Base-by-base conservation (phyloP, 2,888 invertebrate genomes). In the Ommatoiulus sabulosus region DNA sequence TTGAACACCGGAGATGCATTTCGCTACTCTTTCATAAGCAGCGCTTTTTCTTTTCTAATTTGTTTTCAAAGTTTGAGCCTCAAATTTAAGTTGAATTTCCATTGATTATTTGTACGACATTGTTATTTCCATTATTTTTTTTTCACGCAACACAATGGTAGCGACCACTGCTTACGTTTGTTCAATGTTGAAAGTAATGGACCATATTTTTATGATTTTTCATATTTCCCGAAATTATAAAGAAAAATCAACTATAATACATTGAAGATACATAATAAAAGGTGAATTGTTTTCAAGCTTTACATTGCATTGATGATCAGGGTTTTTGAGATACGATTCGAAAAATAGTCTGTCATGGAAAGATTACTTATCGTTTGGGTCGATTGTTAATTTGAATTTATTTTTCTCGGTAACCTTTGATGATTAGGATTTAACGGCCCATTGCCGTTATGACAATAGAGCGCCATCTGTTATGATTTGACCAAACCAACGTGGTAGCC, bases 1-100 rank as follows among this genome's bases (percentile, higher is more conserved):
- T 46, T 86, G 86, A 46, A 86, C 86, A 86, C 86, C 86, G 86
- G 86, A n/a, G 86, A 46, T 46, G 86, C 46, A 86, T 44, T 44
- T 44, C 86, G 44, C 44, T 20, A 6, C 43, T 7, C 3, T 86
- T 86, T 86, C 86, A 44, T 43, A 44, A 44, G 24, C 20, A 86
- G n/a, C 86, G 8, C n/a, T 17, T 15, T n/a, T 72, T 72, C 24
- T 72, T 20, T 20, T 72, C 72, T 72, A 3, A 20, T 24, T 15
- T 80, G 20, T 80, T 35, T 80, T n/a, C 57, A 17, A 57, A n/a
- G 35, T 15, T 80, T 80, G 80, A 80, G 80, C 80, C 80, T 80
- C 35, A 24, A 80, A 80, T 80, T 80, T 7, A 72, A 80, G 24
- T 80, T 80, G 35, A 80, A 43, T 35, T 80, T 80, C 80, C 24